Percentiles rank a stretch among this genome's conserved stretches.
These are phyloP conservation scores for Drosophila repletoides DNA, from an alignment of 1,140 invertebrate species.

Conservation along the genomic window DNA sequence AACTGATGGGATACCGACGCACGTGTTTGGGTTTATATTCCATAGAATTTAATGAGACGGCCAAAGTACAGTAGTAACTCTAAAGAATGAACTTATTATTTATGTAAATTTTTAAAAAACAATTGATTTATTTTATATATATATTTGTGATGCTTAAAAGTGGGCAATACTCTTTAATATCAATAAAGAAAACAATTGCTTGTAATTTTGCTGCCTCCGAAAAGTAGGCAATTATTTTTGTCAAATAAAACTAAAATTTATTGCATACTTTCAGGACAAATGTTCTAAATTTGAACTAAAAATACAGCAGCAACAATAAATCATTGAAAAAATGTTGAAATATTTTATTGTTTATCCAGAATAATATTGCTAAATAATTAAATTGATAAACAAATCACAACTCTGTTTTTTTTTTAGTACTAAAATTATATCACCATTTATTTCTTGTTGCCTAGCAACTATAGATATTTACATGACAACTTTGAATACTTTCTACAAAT, in stretches of 20 bases:
- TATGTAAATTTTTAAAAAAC: not conserved
- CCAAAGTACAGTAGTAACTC: not conserved
- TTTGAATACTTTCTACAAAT: conserved; percentile 18
- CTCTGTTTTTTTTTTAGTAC: not conserved
- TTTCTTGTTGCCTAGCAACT: conserved; percentile 22
- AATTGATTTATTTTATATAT: not conserved
- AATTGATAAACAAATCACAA: not conserved
- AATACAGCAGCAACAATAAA: no score
- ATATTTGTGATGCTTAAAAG: not conserved
- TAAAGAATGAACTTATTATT: not conserved
- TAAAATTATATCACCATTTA: conserved; percentile 60
- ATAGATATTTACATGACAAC: conserved; percentile 6
- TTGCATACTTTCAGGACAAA: not conserved
- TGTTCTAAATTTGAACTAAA: not conserved
- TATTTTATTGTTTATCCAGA: no score
- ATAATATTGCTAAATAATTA: no score
- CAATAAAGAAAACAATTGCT: no score
- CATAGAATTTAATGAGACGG: not conserved
- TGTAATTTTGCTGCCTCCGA: not conserved
- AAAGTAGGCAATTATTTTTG: conserved; percentile 23
- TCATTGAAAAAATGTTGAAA: no score
- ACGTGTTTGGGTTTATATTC: not conserved
- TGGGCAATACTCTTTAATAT: not conserved
- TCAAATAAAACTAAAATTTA: not conserved
- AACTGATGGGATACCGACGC: conserved; percentile 1